phyloP scores from a whole-genome alignment of 2,113 vertebrate genomes.

The Psophia crepitans region DNA sequence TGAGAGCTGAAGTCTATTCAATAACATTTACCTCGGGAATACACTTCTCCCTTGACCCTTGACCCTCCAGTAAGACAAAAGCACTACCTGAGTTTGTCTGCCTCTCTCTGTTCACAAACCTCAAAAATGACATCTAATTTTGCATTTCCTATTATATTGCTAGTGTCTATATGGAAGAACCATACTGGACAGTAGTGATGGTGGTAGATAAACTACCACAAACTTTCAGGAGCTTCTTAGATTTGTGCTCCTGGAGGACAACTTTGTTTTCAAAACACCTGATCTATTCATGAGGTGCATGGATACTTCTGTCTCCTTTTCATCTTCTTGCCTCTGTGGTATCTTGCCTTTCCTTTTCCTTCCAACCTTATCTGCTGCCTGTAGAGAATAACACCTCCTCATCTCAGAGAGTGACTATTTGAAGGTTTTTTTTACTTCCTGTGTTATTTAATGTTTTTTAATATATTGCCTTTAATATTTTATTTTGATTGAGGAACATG shows the following conservation, averaged over 20 bases:
- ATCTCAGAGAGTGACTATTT: not conserved
- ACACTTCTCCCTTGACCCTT: not conserved
- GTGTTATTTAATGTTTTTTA: not conserved
- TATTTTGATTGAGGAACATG: not conserved
- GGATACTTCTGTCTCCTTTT: not conserved
- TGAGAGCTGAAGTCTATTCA: not conserved
- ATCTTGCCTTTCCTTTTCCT: not conserved
- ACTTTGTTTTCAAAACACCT: not conserved
- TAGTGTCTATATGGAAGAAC: not conserved
- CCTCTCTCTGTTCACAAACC: not conserved
- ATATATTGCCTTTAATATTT: not conserved
- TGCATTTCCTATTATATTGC: not conserved
- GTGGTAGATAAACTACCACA: not conserved
- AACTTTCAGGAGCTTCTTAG: not conserved
- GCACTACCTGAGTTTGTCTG: not conserved
- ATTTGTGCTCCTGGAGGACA: not conserved
- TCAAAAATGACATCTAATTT: not conserved
- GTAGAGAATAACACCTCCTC: not conserved
- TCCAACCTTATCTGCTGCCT: not conserved
- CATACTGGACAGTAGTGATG: not conserved
- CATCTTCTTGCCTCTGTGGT: not conserved
- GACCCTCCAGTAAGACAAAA: not conserved
- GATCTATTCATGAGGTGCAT: not conserved
- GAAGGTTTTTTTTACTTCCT: not conserved
- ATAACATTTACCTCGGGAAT: not conserved